A percentile compares a stretch with the other conserved stretches of the same genome.
Conservation (phyloP, 2,113 vertebrate genomes). For the Halichoeres trimaculatus region DNA sequence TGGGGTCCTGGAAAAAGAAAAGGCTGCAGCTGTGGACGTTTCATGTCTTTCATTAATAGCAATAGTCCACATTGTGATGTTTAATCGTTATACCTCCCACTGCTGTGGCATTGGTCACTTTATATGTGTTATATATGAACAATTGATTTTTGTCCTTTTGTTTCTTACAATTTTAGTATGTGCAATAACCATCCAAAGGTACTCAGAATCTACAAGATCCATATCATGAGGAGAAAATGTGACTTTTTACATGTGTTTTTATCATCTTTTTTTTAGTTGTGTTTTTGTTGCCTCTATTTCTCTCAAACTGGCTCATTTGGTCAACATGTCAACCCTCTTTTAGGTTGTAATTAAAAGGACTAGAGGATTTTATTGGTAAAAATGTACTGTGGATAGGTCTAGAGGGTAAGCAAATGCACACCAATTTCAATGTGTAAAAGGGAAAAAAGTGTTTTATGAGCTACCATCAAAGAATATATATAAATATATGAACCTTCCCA, state of each 20-base stretch:
- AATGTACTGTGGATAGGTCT: slow-evolving; percentile 6
- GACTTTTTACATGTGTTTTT: slow-evolving; percentile 24
- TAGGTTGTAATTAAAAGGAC: slow-evolving; percentile 4
- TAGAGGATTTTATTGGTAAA: slow-evolving; percentile 2
- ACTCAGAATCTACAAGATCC: slow-evolving; percentile 41
- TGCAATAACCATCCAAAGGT: slow-evolving; percentile 69
- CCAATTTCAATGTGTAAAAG: neutral
- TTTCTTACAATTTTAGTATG: slow-evolving; percentile 41
- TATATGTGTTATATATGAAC: slow-evolving; percentile 36
- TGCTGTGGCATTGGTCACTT: slow-evolving; percentile 47
- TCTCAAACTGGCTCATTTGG: slow-evolving; percentile 5
- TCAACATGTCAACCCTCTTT: neutral
- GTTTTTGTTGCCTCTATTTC: slow-evolving; percentile 8
- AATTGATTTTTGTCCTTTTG: slow-evolving; percentile 9
- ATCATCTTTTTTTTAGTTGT: neutral
- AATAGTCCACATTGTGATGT: slow-evolving; percentile 77
- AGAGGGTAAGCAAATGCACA: slow-evolving; percentile 2
- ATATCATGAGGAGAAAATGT: slow-evolving; percentile 39
- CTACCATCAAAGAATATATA: slow-evolving; percentile 23
- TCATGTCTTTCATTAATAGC: slow-evolving; percentile 71
- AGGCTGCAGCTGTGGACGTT: slow-evolving; percentile 13
- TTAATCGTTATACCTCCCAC: slow-evolving; percentile 61
- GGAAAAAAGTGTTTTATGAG: slow-evolving; percentile 21
- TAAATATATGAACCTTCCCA: slow-evolving; percentile 17
- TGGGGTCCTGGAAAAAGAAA: slow-evolving; percentile 7